A percentile compares a stretch with the other conserved stretches of the same genome.
These are phyloP conservation scores for Limnephilus rhombicus DNA, from an alignment of 2,888 invertebrate genomes.

Conservation along the genomic window DNA sequence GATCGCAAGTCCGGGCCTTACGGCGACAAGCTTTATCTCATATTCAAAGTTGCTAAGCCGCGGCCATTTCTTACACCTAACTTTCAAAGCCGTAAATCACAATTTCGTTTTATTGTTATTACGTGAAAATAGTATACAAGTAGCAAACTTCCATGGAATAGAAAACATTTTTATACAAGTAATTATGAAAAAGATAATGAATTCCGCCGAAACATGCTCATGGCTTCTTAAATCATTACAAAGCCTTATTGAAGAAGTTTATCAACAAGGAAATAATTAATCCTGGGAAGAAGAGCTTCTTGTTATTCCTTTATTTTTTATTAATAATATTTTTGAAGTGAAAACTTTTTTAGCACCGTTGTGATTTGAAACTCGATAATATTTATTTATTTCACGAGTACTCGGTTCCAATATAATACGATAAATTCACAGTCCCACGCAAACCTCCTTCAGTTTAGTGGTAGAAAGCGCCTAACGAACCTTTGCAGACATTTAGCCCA, in stretches of 20 bases:
- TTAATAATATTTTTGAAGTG: too few species aligned
- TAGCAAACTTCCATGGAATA: neutral
- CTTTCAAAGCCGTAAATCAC: conserved; percentile 42
- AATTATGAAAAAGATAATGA: neutral
- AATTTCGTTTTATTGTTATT: conserved; percentile 26
- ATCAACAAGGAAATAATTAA: neutral
- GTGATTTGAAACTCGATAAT: too few species aligned
- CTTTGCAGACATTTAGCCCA: too few species aligned
- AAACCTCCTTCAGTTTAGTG: too few species aligned
- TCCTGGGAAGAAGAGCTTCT: neutral
- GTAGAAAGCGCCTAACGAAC: too few species aligned
- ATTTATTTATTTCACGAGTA: too few species aligned
- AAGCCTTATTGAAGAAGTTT: neutral
- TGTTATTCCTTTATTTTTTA: neutral
- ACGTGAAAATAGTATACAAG: neutral
- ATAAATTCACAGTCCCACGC: too few species aligned
- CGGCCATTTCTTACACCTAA: conserved; percentile 40
- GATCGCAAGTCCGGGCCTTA: conserved; percentile 23
- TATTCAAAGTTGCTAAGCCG: conserved; percentile 17
- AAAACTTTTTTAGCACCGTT: too few species aligned
- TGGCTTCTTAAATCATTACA: neutral
- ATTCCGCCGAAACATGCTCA: neutral
- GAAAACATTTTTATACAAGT: neutral
- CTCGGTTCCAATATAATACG: too few species aligned
- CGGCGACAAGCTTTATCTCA: conserved; percentile 20